phyloP scores from a whole-genome alignment of 2,888 invertebrate genomes.

The Drosophila hamatofila region DNA sequence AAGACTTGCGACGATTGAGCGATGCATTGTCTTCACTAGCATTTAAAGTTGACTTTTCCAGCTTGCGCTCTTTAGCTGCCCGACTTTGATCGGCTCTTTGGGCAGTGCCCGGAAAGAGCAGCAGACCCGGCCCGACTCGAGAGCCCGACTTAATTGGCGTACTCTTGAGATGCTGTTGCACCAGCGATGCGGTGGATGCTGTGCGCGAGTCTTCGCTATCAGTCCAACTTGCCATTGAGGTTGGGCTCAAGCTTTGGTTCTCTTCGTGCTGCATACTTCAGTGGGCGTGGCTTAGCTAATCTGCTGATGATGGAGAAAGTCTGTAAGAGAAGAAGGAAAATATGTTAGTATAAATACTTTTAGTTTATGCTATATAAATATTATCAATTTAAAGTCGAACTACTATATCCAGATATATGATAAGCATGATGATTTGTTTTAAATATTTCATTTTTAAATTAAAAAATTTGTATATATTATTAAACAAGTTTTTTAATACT shows the following conservation, averaged over 20 bases:
- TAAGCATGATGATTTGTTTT: no score
- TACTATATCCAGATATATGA: no score
- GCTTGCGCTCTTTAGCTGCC: conserved; percentile 4
- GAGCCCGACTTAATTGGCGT: conserved; percentile 3
- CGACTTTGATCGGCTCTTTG: conserved; percentile 41
- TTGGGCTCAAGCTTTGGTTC: background rate
- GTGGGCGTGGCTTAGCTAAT: background rate
- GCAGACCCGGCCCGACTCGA: conserved; percentile 56
- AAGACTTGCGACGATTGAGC: conserved; percentile 53
- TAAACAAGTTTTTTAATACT: no score
- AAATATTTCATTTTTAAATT: no score
- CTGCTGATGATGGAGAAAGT: background rate
- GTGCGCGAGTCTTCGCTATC: conserved; percentile 39
- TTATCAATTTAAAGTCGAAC: no score
- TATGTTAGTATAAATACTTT: background rate
- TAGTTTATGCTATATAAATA: no score
- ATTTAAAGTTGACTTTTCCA: conserved; percentile 19
- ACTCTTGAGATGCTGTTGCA: conserved; percentile 13
- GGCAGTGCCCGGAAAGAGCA: conserved; percentile 67
- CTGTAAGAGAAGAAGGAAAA: background rate
- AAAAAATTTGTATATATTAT: no score
- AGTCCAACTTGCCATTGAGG: conserved; percentile 18
- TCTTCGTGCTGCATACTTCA: conserved; percentile 15
- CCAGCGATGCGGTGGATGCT: conserved; percentile 63
- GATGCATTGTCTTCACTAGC: conserved; percentile 37